Evolutionary conservation across 2,797 vertebrate genomes (phyloP).

Genomic region (Melanotaenia nigrans): DNA sequence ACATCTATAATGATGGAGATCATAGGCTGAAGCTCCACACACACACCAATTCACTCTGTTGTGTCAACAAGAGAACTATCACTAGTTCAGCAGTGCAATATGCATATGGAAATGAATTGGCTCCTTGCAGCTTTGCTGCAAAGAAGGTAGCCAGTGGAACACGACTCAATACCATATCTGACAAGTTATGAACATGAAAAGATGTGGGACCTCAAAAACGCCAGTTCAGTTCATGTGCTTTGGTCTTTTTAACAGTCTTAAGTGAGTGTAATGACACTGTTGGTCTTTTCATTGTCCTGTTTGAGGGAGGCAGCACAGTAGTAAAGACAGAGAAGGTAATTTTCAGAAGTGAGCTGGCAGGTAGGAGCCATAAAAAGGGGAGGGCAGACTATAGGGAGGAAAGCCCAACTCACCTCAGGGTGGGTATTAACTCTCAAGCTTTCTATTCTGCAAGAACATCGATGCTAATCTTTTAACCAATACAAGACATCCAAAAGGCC

Average conservation of each 20-base stretch:
- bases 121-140: slow-evolving; percentile 58
- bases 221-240: slow-evolving; percentile 55
- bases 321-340: slow-evolving; percentile 71
- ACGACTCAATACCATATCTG: slow-evolving; percentile 61
- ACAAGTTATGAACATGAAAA: slow-evolving; percentile 70
- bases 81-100: slow-evolving; percentile 70
- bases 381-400: slow-evolving; percentile 64
- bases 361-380: slow-evolving; percentile 75
- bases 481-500: slow-evolving; percentile 49
- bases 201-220: slow-evolving; percentile 57
- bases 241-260: slow-evolving; percentile 74
- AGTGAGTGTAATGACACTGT: slow-evolving; percentile 77
- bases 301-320: slow-evolving; percentile 65
- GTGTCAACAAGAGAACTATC: slow-evolving; percentile 66
- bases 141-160: slow-evolving; percentile 69
- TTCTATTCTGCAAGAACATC: slow-evolving; percentile 68
- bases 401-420: slow-evolving; percentile 66
- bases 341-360: slow-evolving; percentile 70
- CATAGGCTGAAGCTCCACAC: slow-evolving; percentile 53
- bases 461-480: slow-evolving; percentile 75
- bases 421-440: slow-evolving; percentile 73
- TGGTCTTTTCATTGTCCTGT: slow-evolving; percentile 73
- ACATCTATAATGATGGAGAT: slow-evolving; percentile 78
- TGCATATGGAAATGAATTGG: slow-evolving; percentile 79
- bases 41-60: slow-evolving; percentile 38